Base-by-base conservation (phyloP, 1,140 invertebrate species). In the Drosophila subobscura region DNA sequence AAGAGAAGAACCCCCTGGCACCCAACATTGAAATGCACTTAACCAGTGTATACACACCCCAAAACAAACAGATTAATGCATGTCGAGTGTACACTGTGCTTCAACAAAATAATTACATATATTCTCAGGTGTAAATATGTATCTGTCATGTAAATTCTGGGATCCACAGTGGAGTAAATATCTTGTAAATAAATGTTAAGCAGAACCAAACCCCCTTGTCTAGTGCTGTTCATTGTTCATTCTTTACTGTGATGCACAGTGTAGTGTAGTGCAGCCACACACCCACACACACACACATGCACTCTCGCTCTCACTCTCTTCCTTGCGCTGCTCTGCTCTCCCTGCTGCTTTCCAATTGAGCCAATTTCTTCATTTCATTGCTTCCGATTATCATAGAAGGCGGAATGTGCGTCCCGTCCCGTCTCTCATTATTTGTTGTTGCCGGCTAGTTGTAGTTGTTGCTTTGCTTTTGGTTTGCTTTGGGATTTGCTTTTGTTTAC, bases 301-400 rank as follows among this genome's bases (percentile, higher is more conserved):
- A 44, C 20, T 45, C 67, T 51, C 47, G 47, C 49, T 42, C 41
- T 41, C 12, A 52, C 55, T 68, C 55, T 25, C 47, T 61, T 42
- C 41, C 33, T 55, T 40, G 41, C 47, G 47, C 41, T 55, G 45
- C 46, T 65, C 73, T 37, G 33, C 3, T 45, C 57, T 57, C 46
- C 72, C 63, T 56, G 67, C 63, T 61, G 70, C 78, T 85, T 75
- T 86, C 78, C 81, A 88, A 88, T 86, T 86, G 81, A 86, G 81
- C 81, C 84, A 86, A 86, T 86, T 88, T 86, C 74, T 81, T 74
- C 40, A 63, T 81, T 80, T 73, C 74, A 86, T 88, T 86, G 83
- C 78, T 86, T 85, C 81, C 81, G 81, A 86, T 86, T 88, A 85
- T 74, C 75, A 66, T 60, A 70, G 75, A 61, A 76, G 66, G 66